Evolutionary conservation across 2,113 vertebrate species (phyloP), one percentile per base, ranked within the genome.

Genomic region (Xiphophorus couchianus): DNA sequence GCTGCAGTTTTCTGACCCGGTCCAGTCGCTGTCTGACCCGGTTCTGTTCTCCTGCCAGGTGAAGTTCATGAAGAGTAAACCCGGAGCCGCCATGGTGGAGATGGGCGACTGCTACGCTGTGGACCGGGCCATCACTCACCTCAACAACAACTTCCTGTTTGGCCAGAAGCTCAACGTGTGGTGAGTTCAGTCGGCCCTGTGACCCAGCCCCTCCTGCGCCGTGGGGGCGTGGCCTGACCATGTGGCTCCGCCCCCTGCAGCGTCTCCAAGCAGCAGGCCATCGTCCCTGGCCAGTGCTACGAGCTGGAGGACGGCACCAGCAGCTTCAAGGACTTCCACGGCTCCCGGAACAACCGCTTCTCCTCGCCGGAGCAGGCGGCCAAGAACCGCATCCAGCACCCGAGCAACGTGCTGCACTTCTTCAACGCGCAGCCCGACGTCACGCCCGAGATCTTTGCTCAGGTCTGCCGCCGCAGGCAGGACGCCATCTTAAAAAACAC

Each of bases 61-160:
- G 68, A 98, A 98, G 84, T 98, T 98, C 84, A 98, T 98, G 97
- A 98, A 98, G 91, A 98, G 97, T 80, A 98, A 98, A 71, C 97
- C 97, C 0, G 97, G 97, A 1, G 97, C 97, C 0, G 96, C 96
- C 78, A 98, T 98, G 97, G 97, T 98, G 74, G 96, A 98, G 71
- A 98, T 98, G 97, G 96, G 96, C 0, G 97, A 98, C 22, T 96
- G 97, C 33, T 98, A 96, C 1, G 96, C 97, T 0, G 97, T 98
- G 67, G 97, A 98, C 84, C 90, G 97, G 0, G 96, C 97, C 73
- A 96, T 98, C 86, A 96, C 95, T 19, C 96, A 98, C 80, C 96
- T 98, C 54, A 98, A 98, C 95, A 97, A 98, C 91, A 97, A 96
- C 87, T 97, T 97, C 89, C 94, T 98, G 83, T 98, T 98, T 3